Percentiles rank a stretch among this genome's conserved stretches.
phyloP scores from a whole-genome alignment of 2,888 invertebrate genomes.

The Xylophagus ater region DNA sequence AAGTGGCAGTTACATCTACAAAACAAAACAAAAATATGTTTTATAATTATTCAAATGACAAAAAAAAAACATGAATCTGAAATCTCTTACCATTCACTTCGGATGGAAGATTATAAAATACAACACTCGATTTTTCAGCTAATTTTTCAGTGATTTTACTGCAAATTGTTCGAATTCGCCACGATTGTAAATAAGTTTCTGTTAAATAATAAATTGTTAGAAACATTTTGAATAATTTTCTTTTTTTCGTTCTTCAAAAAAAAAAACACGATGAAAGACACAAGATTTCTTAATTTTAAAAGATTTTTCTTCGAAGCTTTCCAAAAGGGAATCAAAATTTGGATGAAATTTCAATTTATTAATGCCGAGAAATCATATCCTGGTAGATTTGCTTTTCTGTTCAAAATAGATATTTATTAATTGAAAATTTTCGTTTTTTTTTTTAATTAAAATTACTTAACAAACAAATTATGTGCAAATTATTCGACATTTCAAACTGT shows the following conservation, averaged over 20 bases:
- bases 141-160: conserved; percentile 54
- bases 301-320: neutral
- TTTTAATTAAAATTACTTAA: too few relatives aligned
- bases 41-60: too few relatives aligned
- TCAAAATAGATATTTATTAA: too few relatives aligned
- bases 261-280: neutral
- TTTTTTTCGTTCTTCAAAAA: conserved; percentile 7
- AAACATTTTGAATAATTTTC: conserved; percentile 44
- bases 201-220: conserved; percentile 74
- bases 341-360: too few relatives aligned
- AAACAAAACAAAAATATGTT: too few relatives aligned
- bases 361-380: too few relatives aligned
- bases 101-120: conserved; percentile 47
- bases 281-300: too few relatives aligned
- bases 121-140: conserved; percentile 47
- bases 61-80: neutral
- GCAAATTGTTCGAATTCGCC: conserved; percentile 60
- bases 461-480: too few relatives aligned
- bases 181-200: conserved; percentile 71
- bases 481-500: too few relatives aligned
- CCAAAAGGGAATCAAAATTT: neutral
- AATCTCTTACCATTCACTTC: conserved; percentile 32
- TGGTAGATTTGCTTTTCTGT: too few relatives aligned
- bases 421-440: too few relatives aligned
- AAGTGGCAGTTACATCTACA: conserved; percentile 9